These are phyloP conservation scores for Corynorhinus townsendii DNA, from an alignment of 2,113 vertebrate genomes.

Conservation along the genomic window DNA sequence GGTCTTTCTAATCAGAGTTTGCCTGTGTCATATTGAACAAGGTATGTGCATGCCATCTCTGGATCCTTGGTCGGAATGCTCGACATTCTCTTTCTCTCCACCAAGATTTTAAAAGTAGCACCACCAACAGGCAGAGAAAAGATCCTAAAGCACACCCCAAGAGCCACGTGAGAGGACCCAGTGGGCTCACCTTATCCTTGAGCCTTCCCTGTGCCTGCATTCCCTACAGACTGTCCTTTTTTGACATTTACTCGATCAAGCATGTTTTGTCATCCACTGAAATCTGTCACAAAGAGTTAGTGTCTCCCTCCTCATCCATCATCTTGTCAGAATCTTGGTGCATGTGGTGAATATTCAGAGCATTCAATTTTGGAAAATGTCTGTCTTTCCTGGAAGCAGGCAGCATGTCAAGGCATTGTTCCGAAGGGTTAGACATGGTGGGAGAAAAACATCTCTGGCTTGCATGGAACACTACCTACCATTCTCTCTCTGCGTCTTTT, in stretches of 20 bases:
- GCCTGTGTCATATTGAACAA: not conserved
- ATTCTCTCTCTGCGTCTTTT: not conserved
- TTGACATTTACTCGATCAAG: constrained; percentile 44
- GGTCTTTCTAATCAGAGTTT: constrained; percentile 50
- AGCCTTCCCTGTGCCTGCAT: constrained; percentile 3
- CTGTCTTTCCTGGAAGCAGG: constrained; percentile 51
- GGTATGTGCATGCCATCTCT: constrained; percentile 67
- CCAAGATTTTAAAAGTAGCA: not conserved
- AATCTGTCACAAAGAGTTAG: not conserved
- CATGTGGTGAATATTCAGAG: constrained; percentile 59
- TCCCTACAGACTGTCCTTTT: constrained; percentile 7
- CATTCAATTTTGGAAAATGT: constrained; percentile 9
- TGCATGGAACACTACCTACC: constrained; percentile 60
- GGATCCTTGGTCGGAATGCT: not conserved
- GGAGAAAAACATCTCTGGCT: constrained; percentile 5
- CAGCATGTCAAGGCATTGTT: constrained; percentile 63
- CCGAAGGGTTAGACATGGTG: not conserved
- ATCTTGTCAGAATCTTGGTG: constrained; percentile 49
- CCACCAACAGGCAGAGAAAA: constrained; percentile 47
- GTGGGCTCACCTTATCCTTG: not conserved
- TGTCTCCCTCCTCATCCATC: not conserved
- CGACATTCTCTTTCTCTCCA: not conserved
- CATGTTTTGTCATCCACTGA: constrained; percentile 10
- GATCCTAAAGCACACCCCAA: not conserved
- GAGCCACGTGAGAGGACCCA: constrained; percentile 51